A percentile compares a stretch with the other conserved stretches of the same genome.
These are phyloP conservation scores for Cygnus olor DNA, from an alignment of 2,797 vertebrate genomes.

Conservation along the genomic window DNA sequence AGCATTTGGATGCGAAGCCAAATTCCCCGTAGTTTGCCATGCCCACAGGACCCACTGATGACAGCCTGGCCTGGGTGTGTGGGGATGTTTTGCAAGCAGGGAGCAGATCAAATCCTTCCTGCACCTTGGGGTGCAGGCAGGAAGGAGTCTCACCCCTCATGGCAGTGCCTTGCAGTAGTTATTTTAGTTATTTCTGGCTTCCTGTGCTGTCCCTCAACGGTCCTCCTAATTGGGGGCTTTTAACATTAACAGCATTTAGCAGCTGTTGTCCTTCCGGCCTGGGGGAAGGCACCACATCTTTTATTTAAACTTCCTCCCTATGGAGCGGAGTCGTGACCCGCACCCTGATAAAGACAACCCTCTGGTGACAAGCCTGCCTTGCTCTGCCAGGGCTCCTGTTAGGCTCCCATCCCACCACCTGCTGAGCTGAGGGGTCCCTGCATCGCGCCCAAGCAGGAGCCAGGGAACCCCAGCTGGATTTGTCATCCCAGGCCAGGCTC, in stretches of 20 bases:
- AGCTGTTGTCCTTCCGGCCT: constrained; percentile 20
- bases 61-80: neutral
- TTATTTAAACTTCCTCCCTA: constrained; percentile 17
- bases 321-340: neutral
- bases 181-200: constrained; percentile 59
- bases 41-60: neutral
- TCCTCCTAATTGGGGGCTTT: constrained; percentile 52
- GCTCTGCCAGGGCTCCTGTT: neutral
- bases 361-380: neutral
- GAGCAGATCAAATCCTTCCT: neutral
- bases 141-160: neutral
- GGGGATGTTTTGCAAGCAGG: neutral
- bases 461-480: neutral
- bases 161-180: constrained; percentile 7
- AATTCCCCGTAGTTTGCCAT: neutral
- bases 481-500: neutral
- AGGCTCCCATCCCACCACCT: fast-evolving
- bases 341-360: neutral
- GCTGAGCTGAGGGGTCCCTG: neutral
- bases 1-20: neutral
- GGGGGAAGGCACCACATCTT: neutral
- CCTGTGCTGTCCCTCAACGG: constrained; percentile 26
- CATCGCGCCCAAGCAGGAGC: neutral
- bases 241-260: constrained; percentile 17
- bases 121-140: neutral